Conservation (phyloP, 1,140 invertebrate genomes). For the Bombus superbus region DNA sequence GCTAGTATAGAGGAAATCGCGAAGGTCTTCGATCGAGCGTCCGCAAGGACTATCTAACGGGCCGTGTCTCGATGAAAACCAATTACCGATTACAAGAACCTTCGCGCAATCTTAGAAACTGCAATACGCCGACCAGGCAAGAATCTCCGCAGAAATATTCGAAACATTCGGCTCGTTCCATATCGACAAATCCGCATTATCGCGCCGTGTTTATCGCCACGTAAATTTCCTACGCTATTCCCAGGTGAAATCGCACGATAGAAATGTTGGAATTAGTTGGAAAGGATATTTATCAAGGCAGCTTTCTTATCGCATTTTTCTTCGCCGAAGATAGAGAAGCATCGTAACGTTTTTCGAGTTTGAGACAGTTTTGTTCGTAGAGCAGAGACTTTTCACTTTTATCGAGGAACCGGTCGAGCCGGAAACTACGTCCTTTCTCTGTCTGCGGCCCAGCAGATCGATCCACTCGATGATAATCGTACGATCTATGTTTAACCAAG, state of each 20-base stretch:
- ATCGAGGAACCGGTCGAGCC: conserved; percentile 47
- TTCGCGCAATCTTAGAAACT: conserved; percentile 42
- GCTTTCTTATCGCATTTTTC: no score
- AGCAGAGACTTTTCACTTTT: conserved; percentile 50
- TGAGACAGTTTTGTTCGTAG: no score
- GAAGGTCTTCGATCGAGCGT: conserved; percentile 57
- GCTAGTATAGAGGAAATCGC: conserved; percentile 40
- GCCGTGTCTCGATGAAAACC: conserved; percentile 47
- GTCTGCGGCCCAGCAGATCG: no score
- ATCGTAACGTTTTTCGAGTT: no score
- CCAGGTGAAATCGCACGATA: conserved; percentile 5
- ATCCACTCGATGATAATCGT: neutral
- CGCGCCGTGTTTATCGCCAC: neutral
- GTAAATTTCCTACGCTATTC: neutral
- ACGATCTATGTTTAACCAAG: neutral
- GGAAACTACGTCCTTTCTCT: conserved; percentile 38
- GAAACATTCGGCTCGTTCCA: neutral
- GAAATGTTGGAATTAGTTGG: neutral
- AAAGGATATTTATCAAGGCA: neutral
- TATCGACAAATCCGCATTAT: no score
- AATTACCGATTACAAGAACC: conserved; percentile 45
- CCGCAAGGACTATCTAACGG: conserved; percentile 49
- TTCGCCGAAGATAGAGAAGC: no score
- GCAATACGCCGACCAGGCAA: neutral
- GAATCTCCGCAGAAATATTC: neutral